Percentiles rank a stretch among this genome's conserved stretches.
Conservation (phyloP, 1,140 invertebrate genomes). For the Drosophila guanche region DNA sequence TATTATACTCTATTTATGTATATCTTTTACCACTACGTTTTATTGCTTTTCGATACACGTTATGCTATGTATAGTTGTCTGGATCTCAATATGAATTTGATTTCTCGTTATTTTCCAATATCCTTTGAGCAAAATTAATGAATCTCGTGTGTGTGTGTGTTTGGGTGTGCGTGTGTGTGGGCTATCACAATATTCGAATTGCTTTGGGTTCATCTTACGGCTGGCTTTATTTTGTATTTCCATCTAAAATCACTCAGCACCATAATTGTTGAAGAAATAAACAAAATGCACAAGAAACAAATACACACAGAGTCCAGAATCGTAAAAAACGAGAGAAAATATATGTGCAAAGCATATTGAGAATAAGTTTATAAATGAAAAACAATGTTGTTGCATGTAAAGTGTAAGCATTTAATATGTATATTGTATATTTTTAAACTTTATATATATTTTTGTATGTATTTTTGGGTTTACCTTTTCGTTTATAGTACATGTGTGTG, state of each 20-base stretch:
- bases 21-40: constrained; percentile 78
- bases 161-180: constrained; percentile 54
- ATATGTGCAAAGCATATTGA: constrained; percentile 7
- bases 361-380: constrained; percentile 42
- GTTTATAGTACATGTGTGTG: constrained; percentile 45
- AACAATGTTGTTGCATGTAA: constrained; percentile 44
- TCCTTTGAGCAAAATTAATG: constrained; percentile 74
- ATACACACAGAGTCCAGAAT: constrained; percentile 20
- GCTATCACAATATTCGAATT: constrained; percentile 78
- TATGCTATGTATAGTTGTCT: constrained; percentile 66
- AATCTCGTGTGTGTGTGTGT: constrained; percentile 26
- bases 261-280: constrained; percentile 17
- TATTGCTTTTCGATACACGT: constrained; percentile 83
- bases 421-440: constrained; percentile 66
- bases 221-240: constrained; percentile 37
- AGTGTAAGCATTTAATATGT: constrained; percentile 48
- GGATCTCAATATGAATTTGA: constrained; percentile 64
- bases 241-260: constrained; percentile 37
- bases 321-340: constrained; percentile 27
- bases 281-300: constrained; percentile 6
- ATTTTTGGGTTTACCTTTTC: constrained; percentile 10
- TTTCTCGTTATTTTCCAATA: constrained; percentile 25
- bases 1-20: constrained; percentile 37
- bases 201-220: constrained; percentile 59
- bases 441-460: constrained; percentile 55